Conservation (phyloP, 2,113 vertebrate species). For the Hydrolagus affinis region DNA sequence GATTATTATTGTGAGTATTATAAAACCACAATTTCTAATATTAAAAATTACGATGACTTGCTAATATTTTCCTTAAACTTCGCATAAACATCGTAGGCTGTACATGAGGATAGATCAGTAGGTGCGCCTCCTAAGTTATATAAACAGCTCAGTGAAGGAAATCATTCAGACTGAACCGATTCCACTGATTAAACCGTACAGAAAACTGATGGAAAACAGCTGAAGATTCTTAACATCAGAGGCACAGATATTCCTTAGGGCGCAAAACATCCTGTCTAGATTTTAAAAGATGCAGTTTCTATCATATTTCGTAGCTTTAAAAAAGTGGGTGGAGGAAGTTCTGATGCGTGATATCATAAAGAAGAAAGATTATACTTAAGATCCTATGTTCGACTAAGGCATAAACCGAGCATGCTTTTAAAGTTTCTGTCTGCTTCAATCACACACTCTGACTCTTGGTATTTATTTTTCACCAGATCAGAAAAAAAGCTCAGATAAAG, state of each 20-base stretch:
- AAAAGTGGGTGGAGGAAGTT: neutral
- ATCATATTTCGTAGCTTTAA: neutral
- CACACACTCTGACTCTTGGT: too few species aligned
- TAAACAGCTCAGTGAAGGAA: neutral
- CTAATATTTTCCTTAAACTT: neutral
- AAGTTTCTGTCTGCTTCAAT: too few species aligned
- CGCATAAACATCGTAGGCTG: neutral
- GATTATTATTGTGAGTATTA: too few species aligned
- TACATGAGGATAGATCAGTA: neutral
- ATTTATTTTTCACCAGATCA: too few species aligned
- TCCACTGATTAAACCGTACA: slow-evolving; percentile 24
- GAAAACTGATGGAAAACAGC: neutral
- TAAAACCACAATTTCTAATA: neutral
- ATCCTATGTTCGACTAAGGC: too few species aligned
- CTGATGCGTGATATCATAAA: too few species aligned
- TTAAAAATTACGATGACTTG: neutral
- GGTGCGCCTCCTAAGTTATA: neutral
- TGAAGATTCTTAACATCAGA: slow-evolving; percentile 2
- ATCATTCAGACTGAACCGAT: slow-evolving; percentile 12
- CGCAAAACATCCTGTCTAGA: slow-evolving; percentile 2
- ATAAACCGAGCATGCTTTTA: too few species aligned
- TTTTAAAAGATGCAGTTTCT: neutral
- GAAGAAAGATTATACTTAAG: too few species aligned
- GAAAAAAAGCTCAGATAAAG: too few species aligned
- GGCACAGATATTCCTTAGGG: neutral